phyloP scores from a whole-genome alignment of 2,113 vertebrate species.

The Lepisosteus oculatus region DNA sequence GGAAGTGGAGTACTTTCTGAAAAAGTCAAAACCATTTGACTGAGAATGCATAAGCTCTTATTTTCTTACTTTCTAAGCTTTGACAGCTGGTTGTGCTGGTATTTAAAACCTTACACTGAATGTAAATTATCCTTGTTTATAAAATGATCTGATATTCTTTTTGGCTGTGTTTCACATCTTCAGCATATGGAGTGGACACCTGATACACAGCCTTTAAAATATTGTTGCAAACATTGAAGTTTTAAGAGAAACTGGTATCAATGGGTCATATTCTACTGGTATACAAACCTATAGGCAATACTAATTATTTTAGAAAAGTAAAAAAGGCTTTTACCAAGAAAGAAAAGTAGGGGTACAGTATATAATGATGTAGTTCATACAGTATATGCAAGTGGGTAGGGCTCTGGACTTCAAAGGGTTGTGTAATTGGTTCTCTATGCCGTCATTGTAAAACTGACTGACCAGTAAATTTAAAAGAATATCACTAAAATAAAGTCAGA shows the following conservation, averaged over 20 bases:
- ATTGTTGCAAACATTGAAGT: neutral
- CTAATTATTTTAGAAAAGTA: no score
- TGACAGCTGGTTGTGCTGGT: neutral
- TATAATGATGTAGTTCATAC: no score
- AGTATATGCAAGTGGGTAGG: no score
- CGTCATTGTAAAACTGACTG: no score
- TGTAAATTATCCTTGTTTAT: slow-evolving; percentile 21
- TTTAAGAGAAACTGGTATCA: neutral
- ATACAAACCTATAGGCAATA: neutral
- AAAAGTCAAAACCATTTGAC: slow-evolving; percentile 18
- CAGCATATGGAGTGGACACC: slow-evolving; percentile 13
- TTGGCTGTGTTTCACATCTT: slow-evolving; percentile 8
- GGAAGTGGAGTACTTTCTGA: slow-evolving; percentile 16
- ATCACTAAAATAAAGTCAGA: no score
- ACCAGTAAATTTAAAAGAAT: no score
- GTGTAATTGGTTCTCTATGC: no score
- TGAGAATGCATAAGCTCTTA: slow-evolving; percentile 8
- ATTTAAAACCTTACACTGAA: slow-evolving; percentile 29
- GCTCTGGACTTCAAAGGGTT: no score
- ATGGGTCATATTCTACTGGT: neutral
- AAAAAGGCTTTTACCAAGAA: no score
- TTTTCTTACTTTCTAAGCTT: slow-evolving; percentile 14
- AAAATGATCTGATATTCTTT: slow-evolving; percentile 17
- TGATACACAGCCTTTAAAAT: neutral
- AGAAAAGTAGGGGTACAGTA: no score